A percentile compares a stretch with the other conserved stretches of the same genome.
Conservation (phyloP, 2,113 vertebrate species). For the Drymodes brunneopygia region DNA sequence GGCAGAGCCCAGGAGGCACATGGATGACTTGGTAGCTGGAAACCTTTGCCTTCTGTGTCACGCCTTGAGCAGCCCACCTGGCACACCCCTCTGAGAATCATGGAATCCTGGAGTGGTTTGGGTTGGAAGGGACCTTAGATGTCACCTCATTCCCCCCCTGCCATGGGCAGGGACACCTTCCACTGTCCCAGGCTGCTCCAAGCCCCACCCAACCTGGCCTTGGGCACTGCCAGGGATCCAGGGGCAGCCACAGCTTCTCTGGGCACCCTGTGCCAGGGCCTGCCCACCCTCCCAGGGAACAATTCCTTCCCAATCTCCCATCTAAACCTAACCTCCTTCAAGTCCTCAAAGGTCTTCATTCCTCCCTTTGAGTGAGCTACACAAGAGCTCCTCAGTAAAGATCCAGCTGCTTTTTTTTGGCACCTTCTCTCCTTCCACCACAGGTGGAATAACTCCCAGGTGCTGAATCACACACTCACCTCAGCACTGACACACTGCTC, state of each 20-base stretch:
- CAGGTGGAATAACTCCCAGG: neutral
- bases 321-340: neutral
- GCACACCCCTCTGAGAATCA: neutral
- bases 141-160: neutral
- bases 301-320: neutral
- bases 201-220: neutral
- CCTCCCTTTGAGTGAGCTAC: neutral
- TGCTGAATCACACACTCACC: neutral
- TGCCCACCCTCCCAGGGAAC: accelerated
- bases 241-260: neutral
- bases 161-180: neutral
- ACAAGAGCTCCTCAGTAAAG: neutral
- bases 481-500: neutral
- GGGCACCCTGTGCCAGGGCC: neutral
- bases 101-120: neutral
- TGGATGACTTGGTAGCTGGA: neutral
- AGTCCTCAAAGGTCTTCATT: neutral
- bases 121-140: neutral
- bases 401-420: neutral
- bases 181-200: neutral
- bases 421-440: neutral
- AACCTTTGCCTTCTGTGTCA: neutral
- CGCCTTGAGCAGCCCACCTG: neutral
- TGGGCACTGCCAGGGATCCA: neutral
- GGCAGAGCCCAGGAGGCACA: neutral